Base-by-base conservation (phyloP, 64 coral and sea anemone species). In the Actinia equina region DNA sequence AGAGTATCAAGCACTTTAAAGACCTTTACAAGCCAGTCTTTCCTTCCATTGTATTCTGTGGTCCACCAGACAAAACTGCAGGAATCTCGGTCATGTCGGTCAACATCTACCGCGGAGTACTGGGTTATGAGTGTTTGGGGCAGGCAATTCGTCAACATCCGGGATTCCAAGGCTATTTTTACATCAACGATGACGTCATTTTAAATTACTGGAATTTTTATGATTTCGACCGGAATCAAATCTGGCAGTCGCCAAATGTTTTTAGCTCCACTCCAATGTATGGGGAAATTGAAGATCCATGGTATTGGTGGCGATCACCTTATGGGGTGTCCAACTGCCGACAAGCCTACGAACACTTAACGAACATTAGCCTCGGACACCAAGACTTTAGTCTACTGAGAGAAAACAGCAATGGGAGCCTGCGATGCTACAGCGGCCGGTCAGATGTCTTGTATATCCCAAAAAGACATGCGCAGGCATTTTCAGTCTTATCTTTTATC, bases 121-220 rank as follows among this genome's bases (percentile, higher is more conserved):
- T 94, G 65, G 95, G 95, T 71, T 98, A 98, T 17, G 95, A 94
- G 84, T 98, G 95, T 61, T 88, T 98, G 44, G 95, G 95, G 27
- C 82, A 46, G 86, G 83, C 86, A 56, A 94, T 98, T 58, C 86
- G 92, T 12, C 87, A 94, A 17, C 89, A 94, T 86, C 95, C 92
- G 84, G 92, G 92, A 76, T 94, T 91, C 17, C 61, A 90, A 54
- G 95, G 95, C 4, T 98, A 98, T 94, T 98, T 98, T 89, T 94
- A 94, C 54, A 94, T 98, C 44, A 98, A 90, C 25, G 95, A 98
- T 94, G 95, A 98, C 44, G 92, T 98, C 20, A 94, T 98, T 79
- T 70, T 98, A 0, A 98, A 98, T 88, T 98, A 94, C 42, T 98
- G 95, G 95, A 98, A 98, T 82, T 88, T 98, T 41, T 61, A 43